These are phyloP conservation scores for Hypsibius dujardini DNA, from an alignment of 1,140 invertebrate species.

Conservation along the genomic window DNA sequence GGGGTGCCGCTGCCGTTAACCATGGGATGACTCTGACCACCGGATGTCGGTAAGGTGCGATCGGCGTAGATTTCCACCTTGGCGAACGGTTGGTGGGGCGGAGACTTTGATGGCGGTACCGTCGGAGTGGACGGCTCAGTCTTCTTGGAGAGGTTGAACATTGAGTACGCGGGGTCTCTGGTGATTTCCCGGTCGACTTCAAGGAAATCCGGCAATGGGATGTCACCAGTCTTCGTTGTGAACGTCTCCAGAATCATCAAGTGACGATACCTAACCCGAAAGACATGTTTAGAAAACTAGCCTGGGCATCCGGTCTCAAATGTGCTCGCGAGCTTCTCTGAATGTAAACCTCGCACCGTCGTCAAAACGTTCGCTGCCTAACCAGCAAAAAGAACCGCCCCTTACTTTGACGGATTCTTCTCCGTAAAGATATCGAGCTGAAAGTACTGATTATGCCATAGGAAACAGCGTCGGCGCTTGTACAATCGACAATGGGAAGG, in stretches of 20 bases:
- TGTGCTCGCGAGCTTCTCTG: not conserved
- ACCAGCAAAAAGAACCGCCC: not conserved
- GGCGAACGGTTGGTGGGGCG: not conserved
- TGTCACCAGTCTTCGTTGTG: slow-evolving; percentile 47
- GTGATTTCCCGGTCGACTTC: slow-evolving; percentile 66
- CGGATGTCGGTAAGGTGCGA: not conserved
- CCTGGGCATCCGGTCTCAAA: not conserved
- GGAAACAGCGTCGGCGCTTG: slow-evolving; percentile 84
- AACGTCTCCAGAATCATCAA: slow-evolving; percentile 86
- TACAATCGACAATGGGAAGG: slow-evolving; percentile 83
- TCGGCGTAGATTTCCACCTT: not conserved
- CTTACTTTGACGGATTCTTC: slow-evolving; percentile 18
- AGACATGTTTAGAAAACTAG: not conserved
- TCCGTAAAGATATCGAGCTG: slow-evolving; percentile 89
- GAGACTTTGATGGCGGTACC: not conserved
- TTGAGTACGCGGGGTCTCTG: slow-evolving; percentile 79
- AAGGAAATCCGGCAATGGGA: slow-evolving; percentile 59
- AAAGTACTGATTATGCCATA: slow-evolving; percentile 94
- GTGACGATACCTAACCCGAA: slow-evolving; percentile 53
- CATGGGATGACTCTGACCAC: no score
- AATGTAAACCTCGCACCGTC: not conserved
- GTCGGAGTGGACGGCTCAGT: not conserved
- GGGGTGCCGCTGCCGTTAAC: no score
- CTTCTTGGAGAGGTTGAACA: slow-evolving; percentile 82
- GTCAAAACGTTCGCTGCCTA: not conserved